Conservation (phyloP, 1,140 invertebrate species). For the Caenorhabditis latens region DNA sequence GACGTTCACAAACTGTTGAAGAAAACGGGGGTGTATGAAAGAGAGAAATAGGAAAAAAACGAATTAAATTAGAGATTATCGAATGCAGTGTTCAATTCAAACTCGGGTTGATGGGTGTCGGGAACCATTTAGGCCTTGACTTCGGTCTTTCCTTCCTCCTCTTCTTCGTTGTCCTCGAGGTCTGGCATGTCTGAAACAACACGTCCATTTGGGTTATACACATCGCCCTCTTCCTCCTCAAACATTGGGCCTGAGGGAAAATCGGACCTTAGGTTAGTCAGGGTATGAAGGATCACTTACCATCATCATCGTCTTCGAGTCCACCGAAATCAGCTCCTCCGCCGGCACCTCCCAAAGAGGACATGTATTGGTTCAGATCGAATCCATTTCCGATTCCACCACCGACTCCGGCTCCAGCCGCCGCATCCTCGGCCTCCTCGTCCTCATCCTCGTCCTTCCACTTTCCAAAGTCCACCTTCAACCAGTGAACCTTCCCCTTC, state of each 20-base stretch:
- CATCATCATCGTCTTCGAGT: constrained; percentile 56
- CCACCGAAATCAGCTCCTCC: constrained; percentile 51
- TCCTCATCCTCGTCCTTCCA: constrained; percentile 62
- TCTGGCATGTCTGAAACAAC: constrained; percentile 59
- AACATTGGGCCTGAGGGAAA: background rate
- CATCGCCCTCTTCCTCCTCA: background rate
- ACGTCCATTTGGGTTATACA: background rate
- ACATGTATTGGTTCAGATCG: constrained; percentile 57
- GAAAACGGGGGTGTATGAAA: background rate
- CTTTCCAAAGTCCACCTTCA: constrained; percentile 60
- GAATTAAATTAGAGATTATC: constrained; percentile 30
- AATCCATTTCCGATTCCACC: constrained; percentile 16
- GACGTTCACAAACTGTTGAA: constrained; percentile 30
- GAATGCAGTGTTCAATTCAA: background rate
- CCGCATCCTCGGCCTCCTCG: constrained; percentile 32
- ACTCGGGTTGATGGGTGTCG: background rate
- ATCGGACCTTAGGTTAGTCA: no score
- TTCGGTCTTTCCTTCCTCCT: constrained; percentile 31
- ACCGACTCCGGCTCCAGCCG: background rate
- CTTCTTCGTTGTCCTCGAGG: constrained; percentile 55
- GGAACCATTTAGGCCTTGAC: background rate
- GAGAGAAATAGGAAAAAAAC: background rate
- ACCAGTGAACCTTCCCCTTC: constrained; percentile 59
- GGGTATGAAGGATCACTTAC: background rate
- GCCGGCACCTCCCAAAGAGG: constrained; percentile 22